Percentiles rank a stretch among this genome's conserved stretches.
phyloP scores from a whole-genome alignment of 1,140 invertebrate genomes.

The Tetragnatha versicolor region DNA sequence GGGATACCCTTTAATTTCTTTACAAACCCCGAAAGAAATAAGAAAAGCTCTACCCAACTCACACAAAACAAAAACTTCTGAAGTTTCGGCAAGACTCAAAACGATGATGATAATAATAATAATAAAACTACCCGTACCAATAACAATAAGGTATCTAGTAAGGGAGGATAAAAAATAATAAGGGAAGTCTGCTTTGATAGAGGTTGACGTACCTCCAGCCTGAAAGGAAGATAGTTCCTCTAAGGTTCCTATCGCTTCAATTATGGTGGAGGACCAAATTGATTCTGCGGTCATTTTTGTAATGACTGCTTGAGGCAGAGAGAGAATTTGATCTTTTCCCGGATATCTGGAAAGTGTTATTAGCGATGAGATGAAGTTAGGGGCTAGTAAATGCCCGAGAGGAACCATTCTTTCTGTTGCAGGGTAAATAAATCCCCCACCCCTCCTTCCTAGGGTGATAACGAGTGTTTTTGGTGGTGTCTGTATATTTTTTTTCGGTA shows the following conservation, averaged over 20 bases:
- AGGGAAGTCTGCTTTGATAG: constrained; percentile 4
- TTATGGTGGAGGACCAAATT: constrained; percentile 37
- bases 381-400: constrained; percentile 32
- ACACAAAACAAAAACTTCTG: too few relatives aligned
- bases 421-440: not conserved
- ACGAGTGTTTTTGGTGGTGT: not conserved
- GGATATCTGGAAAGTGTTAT: constrained; percentile 41
- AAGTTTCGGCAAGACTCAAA: too few relatives aligned
- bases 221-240: not conserved
- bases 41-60: too few relatives aligned
- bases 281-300: constrained; percentile 47
- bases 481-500: too few relatives aligned
- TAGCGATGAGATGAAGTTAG: constrained; percentile 41
- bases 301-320: constrained; percentile 40
- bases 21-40: not conserved
- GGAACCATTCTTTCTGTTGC: not conserved
- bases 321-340: constrained; percentile 31
- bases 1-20: not conserved
- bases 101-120: too few relatives aligned
- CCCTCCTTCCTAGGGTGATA: not conserved
- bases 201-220: not conserved
- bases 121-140: not conserved
- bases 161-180: not conserved
- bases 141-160: constrained; percentile 6
- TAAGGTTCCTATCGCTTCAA: constrained; percentile 24